phyloP scores from a whole-genome alignment of 1,140 invertebrate genomes.

The Aphis craccivora region DNA sequence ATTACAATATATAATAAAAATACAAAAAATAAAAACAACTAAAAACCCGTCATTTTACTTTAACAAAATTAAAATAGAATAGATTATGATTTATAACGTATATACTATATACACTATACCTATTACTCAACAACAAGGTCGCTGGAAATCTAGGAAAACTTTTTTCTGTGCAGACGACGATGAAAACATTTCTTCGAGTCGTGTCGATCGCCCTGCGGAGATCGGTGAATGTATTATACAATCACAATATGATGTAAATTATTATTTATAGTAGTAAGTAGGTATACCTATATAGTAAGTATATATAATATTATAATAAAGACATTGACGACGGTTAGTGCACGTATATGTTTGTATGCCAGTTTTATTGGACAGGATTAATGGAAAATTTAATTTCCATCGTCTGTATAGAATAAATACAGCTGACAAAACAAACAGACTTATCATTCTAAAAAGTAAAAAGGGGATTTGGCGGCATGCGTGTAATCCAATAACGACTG shows the following conservation, averaged over 20 bases:
- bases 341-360: background rate
- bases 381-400: constrained; percentile 48
- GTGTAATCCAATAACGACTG: constrained; percentile 36
- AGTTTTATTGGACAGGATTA: constrained; percentile 29
- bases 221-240: background rate
- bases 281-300: too few species aligned
- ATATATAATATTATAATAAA: background rate
- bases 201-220: background rate
- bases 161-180: background rate
- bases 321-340: background rate
- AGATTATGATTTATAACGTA: too few species aligned
- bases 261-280: background rate
- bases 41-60: background rate
- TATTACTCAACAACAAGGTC: background rate
- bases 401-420: constrained; percentile 44
- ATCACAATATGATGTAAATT: background rate
- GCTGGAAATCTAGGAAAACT: too few species aligned
- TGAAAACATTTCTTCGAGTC: background rate
- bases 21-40: background rate
- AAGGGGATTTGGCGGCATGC: background rate
- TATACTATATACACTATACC: too few species aligned
- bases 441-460: constrained; percentile 23
- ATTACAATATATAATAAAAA: background rate
- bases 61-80: too few species aligned
- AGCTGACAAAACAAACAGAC: constrained; percentile 51